phyloP scores from a whole-genome alignment of 2,113 vertebrate species.

The Crypturellus undulatus region DNA sequence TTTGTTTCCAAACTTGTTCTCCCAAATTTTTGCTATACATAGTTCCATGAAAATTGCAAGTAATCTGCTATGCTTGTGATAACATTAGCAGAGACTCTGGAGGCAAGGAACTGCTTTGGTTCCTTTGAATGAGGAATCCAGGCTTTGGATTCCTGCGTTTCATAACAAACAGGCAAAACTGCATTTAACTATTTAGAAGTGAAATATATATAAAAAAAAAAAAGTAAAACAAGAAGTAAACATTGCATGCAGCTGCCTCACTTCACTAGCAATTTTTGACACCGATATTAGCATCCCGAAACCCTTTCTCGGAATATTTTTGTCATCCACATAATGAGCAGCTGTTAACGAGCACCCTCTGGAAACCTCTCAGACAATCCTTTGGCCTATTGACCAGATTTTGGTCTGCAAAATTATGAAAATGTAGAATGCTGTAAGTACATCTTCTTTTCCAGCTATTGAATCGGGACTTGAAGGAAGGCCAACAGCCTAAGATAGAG shows the following conservation, averaged over 20 bases:
- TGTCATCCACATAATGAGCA: not conserved
- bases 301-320: not conserved
- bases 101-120: not conserved
- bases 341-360: not conserved
- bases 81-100: not conserved
- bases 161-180: not conserved
- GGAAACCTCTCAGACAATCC: not conserved
- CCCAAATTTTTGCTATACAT: not conserved
- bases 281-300: not conserved
- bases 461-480: not conserved
- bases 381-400: not conserved
- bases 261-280: not conserved
- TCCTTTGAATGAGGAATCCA: not conserved
- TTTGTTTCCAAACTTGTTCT: not conserved
- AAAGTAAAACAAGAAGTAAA: not conserved
- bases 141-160: not conserved
- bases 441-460: not conserved
- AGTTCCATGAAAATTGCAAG: not conserved
- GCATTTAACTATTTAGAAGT: not conserved
- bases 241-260: not conserved
- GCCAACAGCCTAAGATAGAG: not conserved
- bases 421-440: not conserved
- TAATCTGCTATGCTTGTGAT: not conserved
- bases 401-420: constrained; percentile 1
- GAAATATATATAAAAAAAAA: not conserved